phyloP scores from a whole-genome alignment of 1,140 invertebrate genomes.

The Drosophila azteca region DNA sequence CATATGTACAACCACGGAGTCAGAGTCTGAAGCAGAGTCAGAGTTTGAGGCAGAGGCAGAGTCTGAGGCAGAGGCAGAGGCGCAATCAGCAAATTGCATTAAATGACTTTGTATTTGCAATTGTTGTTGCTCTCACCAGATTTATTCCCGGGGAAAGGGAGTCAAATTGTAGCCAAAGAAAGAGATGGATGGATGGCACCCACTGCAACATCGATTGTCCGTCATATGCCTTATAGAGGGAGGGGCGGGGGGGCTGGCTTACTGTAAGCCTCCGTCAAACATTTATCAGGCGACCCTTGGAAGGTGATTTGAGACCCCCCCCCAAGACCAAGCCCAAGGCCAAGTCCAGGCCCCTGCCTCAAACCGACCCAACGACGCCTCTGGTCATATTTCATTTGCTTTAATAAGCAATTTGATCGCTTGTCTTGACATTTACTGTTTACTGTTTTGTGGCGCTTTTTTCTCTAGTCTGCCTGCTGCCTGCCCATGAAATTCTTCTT shows the following conservation, averaged over 20 bases:
- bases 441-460: conserved; percentile 1
- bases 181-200: neutral
- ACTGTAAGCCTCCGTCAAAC: no score
- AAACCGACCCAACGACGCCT: no score
- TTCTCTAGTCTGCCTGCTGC: conserved; percentile 19
- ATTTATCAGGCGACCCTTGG: no score
- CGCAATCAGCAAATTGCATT: conserved; percentile 78
- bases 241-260: no score
- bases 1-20: no score
- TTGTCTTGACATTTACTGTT: conserved; percentile 43
- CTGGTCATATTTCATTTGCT: conserved; percentile 25
- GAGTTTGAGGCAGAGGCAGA: conserved; percentile 14
- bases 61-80: conserved; percentile 33
- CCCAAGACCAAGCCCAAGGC: no score
- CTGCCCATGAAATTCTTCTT: conserved; percentile 38
- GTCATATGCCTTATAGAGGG: conserved; percentile 26
- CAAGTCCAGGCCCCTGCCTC: no score
- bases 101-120: conserved; percentile 72
- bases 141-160: no score
- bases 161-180: neutral
- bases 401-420: conserved; percentile 58
- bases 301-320: no score
- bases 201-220: conserved; percentile 11
- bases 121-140: conserved; percentile 29
- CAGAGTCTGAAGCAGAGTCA: no score